phyloP scores from a whole-genome alignment of 1,140 invertebrate genomes.

The Dryas iulia region DNA sequence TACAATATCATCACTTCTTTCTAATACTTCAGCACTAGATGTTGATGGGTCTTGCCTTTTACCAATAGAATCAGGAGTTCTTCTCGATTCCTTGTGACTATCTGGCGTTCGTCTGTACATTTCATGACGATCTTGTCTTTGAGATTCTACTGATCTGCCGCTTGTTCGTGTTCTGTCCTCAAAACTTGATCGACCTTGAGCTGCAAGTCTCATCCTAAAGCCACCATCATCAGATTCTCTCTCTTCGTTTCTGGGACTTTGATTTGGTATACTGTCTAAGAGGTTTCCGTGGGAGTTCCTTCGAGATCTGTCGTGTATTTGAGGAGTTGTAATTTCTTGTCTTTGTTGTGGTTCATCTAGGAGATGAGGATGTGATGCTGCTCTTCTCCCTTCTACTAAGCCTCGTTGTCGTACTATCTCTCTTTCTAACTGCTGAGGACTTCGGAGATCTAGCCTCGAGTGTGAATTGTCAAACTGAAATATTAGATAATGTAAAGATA shows the following conservation, averaged over 20 bases:
- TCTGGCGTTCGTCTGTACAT: slow-evolving; percentile 67
- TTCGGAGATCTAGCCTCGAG: slow-evolving; percentile 74
- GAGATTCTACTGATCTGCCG: slow-evolving; percentile 65
- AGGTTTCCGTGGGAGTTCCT: slow-evolving; percentile 81
- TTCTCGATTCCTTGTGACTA: slow-evolving; percentile 52
- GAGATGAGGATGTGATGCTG: slow-evolving; percentile 85
- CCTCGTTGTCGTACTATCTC: slow-evolving; percentile 80
- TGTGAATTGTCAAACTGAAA: slow-evolving; percentile 70
- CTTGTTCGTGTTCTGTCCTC: slow-evolving; percentile 71
- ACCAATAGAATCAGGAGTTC: slow-evolving; percentile 63
- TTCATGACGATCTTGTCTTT: slow-evolving; percentile 54
- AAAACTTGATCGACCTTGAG: slow-evolving; percentile 70
- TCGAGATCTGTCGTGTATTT: slow-evolving; percentile 67
- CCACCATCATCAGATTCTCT: slow-evolving; percentile 82
- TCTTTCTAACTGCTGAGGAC: slow-evolving; percentile 82
- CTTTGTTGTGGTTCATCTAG: slow-evolving; percentile 79
- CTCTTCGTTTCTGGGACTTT: slow-evolving; percentile 63
- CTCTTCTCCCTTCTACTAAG: slow-evolving; percentile 79
- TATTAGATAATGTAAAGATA: slow-evolving; percentile 1
- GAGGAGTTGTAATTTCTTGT: slow-evolving; percentile 56
- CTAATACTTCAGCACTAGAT: slow-evolving; percentile 37
- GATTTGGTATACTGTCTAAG: slow-evolving; percentile 69
- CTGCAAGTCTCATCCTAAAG: slow-evolving; percentile 71
- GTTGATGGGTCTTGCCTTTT: slow-evolving; percentile 54
- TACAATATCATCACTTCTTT: slow-evolving; percentile 67